Evolutionary conservation across 2,113 vertebrate species (phyloP), one percentile per base, ranked within the genome.

Genomic region (Hemichromis elongatus): DNA sequence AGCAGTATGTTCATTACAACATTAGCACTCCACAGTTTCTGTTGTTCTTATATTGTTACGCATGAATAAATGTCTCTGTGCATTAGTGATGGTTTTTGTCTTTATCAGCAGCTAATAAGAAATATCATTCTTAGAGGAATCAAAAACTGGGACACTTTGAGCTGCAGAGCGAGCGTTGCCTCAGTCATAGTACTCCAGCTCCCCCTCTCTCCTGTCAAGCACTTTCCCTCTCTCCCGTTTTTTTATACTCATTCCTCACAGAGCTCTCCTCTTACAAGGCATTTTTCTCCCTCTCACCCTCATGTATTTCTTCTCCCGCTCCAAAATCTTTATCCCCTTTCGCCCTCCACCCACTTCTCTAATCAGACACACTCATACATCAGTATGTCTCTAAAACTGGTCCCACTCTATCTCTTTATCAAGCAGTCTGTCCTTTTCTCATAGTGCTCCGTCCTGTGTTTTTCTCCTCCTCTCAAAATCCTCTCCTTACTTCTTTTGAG

Each of bases 161-260:
- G 88, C 86, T 80, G 61, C 77, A 86, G 79, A 52, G 54, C 54
- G 79, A 86, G 80, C 16, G 42, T 73, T 52, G 57, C 80, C 89
- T 90, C 77, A 89, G 88, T 89, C 78, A 86, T 54, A 93, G 94
- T 93, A 75, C 94, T 92, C 85, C 94, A 94, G 93, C 92, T 92
- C 93, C 94, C 93, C 89, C 90, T 93, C 81, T 92, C 90, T 94
- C 88, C 82, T 89, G 85, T 77, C 89, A 78, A 79, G 68, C 70
- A 82, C 78, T 84, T 77, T 81, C 81, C 35, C 50, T 83, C 79
- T 52, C 47, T 50, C 63, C 37, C 21, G 21, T 30, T 56, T 86
- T 80, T 82, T 80, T 28, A 19, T 4, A 26, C 47, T 82, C 37
- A 18, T 82, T 90, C 45, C 53, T 84, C 79, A 73, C 80, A 82